Evolutionary conservation across 2,113 vertebrate genomes (phyloP), one percentile per base, ranked within the genome.

Genomic region (Anolis sagrei): DNA sequence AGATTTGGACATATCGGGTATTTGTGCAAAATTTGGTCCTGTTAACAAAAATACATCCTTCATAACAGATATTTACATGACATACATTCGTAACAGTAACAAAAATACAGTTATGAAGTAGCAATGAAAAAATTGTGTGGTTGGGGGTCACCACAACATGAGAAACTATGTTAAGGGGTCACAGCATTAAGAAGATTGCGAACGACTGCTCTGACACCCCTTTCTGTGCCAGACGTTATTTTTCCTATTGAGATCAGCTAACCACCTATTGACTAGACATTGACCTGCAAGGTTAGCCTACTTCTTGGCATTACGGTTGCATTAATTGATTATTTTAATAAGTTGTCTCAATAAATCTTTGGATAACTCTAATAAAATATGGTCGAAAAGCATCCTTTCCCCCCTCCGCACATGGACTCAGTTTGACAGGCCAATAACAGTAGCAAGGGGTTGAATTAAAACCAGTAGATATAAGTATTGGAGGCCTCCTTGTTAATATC

Each of bases 401-500:
- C n/a, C 27, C 11, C 54, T 11, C 19, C 2, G 21, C 11, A 8
- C 36, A 66, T 5, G 72, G 51, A 11, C 25, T 87, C 39, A 84
- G 75, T 77, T 92, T 94, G 92, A 89, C 87, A 86, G 84, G 82
- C 86, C 89, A 91, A 88, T 87, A 92, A 89, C 83, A 90, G 77
- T 90, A 88, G 68, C 91, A 89, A 19, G 39, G 82, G 61, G 77
- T 89, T 93, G 92, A 92, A 90, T 92, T 86, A 93, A 93, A 58
- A 92, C 91, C 89, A 91, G 6, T 84, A 90, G 91, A 86, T 88
- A 86, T 51, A 89, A 93, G 90, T 86, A 81, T 86, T 83, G 75
- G 91, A 94, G 86, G 82, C 86, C 18, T 92, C 74, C 85, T 85
- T 92, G 82, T 93, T 93, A 93, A 86, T 93, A 70, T 86, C 86